These are phyloP conservation scores for Drosophila pallidifrons DNA, from an alignment of 1,140 invertebrate genomes.

Conservation along the genomic window DNA sequence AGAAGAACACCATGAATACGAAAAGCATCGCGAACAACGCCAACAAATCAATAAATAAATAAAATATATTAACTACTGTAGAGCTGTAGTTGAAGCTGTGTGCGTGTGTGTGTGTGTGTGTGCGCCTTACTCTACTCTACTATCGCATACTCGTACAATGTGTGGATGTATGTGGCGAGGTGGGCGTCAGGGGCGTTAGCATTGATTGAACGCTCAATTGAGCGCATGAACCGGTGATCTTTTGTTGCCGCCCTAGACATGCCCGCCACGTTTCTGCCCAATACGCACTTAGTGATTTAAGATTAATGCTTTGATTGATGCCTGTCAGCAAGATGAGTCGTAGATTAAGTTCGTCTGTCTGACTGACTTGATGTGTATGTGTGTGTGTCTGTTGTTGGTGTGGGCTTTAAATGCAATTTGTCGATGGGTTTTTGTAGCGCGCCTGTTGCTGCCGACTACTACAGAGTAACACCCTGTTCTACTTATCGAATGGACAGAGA, in stretches of 20 bases:
- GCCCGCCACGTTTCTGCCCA: background rate
- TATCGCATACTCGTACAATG: no score
- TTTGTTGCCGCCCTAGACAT: constrained; percentile 52
- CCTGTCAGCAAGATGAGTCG: constrained; percentile 75
- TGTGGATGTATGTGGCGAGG: constrained; percentile 3
- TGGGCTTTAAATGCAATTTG: background rate
- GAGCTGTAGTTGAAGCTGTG: no score
- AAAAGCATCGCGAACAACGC: no score
- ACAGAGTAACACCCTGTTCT: no score
- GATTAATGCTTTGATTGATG: constrained; percentile 79
- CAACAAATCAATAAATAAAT: no score
- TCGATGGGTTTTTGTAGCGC: no score
- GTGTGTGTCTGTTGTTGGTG: background rate
- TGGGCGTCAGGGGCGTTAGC: constrained; percentile 66
- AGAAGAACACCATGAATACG: no score
- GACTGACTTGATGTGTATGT: background rate
- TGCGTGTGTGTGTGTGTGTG: no score
- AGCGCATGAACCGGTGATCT: constrained; percentile 75
- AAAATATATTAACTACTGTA: no score
- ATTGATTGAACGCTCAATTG: constrained; percentile 80
- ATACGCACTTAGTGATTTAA: constrained; percentile 62
- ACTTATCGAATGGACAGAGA: no score
- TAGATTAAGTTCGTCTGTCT: constrained; percentile 58
- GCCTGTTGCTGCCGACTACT: no score
- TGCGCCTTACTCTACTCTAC: no score